Base-by-base conservation (phyloP, 35 echinoderm and acorn worm species). In the Acanthaster planci region DNA sequence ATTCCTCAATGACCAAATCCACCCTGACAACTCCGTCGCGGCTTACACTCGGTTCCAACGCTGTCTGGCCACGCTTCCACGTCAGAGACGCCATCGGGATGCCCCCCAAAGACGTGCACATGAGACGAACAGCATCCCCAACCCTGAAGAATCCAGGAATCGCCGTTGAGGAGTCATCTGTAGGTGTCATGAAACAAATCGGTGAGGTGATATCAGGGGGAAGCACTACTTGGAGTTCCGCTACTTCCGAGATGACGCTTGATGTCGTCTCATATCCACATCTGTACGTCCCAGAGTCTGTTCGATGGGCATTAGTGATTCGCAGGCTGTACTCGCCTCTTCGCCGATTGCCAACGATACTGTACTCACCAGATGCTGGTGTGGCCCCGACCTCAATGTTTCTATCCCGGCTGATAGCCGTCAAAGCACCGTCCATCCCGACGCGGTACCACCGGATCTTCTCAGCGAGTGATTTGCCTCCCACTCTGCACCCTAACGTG, bases 171-270 rank as follows among this genome's bases (percentile, higher is more conserved):
- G 19, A 31, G n/a, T 88, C 86, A 39, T 37, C 52, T 1, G 77
- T 55, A 15, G 77, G 31, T 21, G 60, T 68, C 29, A 82, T 35
- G 27, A 59, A 38, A 36, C 86, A 88, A 1, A 38, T 60, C 12
- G 86, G 86, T 19, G 78, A 88, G 12, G 36, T 55, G 58, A 30
- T 57, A 21, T 37, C 31, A 16, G 86, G 86, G 51, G 86, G 86
- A 6, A 88, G 51, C 77, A 88, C 40, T 1, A 88, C 78, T 18
- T 10, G 29, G 8, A 72, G 64, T 26, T 72, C 64, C 2, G 23
- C 64, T 21, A 10, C 18, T 26, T 14, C 26, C 34, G 64, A 29
- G 30, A 7, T 29, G 64, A 72, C 34, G 64, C 26, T 31, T 27
- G 19, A 0, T 12, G 21, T 8, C 64, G 4, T 19, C 23, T 72